These are phyloP conservation scores for Ganaspis sp. DNA, from an alignment of 1,140 invertebrate species.

Conservation along the genomic window DNA sequence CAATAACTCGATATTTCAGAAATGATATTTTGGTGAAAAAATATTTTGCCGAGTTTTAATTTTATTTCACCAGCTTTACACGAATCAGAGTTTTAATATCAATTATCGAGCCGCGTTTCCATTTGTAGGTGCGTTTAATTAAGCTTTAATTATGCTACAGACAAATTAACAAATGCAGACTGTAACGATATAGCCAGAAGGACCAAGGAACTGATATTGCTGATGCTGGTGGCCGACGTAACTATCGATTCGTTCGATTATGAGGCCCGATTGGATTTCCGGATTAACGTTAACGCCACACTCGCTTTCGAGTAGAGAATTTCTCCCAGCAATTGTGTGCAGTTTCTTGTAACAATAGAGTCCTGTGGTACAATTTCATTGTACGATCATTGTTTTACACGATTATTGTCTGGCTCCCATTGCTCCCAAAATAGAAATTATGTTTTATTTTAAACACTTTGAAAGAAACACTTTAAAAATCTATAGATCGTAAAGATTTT, in stretches of 20 bases:
- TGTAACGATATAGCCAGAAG: not conserved
- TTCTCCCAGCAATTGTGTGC: conserved; percentile 38
- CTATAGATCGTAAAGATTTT: too few relatives aligned
- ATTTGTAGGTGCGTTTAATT: not conserved
- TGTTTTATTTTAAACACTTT: not conserved
- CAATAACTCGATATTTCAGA: too few relatives aligned
- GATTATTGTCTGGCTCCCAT: not conserved
- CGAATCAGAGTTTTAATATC: too few relatives aligned
- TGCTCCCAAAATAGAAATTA: not conserved
- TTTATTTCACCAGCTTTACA: too few relatives aligned
- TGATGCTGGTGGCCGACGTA: not conserved
- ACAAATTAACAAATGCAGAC: not conserved
- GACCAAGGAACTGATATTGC: conserved; percentile 14
- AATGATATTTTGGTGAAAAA: too few relatives aligned
- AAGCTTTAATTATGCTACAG: not conserved
- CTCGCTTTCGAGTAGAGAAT: conserved; percentile 40
- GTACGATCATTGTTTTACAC: conserved; percentile 40
- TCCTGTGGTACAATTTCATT: conserved; percentile 43
- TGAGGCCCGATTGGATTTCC: conserved; percentile 44
- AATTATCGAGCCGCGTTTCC: not conserved
- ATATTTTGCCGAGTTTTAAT: too few relatives aligned
- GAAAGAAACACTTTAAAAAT: too few relatives aligned
- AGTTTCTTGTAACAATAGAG: conserved; percentile 41
- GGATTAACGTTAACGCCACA: conserved; percentile 43
- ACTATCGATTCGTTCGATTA: conserved; percentile 33